Conservation (phyloP, 2,797 vertebrate genomes). For the Chrosomus eos region DNA sequence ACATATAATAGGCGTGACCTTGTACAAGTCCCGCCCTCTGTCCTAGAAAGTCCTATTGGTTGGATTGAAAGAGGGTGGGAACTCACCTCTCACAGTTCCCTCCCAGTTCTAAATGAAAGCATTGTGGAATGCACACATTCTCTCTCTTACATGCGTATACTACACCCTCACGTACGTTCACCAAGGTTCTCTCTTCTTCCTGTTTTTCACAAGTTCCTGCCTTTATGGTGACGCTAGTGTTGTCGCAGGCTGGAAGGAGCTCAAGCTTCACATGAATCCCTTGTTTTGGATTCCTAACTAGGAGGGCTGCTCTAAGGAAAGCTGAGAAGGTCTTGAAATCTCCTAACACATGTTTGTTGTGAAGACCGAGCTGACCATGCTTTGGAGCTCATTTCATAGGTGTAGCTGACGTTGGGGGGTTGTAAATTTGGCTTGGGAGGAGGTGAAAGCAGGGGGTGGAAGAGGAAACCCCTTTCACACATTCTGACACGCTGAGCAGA, state of each 20-base stretch:
- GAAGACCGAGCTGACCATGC: slow-evolving; percentile 28
- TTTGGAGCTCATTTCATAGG: slow-evolving; percentile 25
- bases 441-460: slow-evolving; percentile 53
- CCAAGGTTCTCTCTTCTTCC: slow-evolving; percentile 71
- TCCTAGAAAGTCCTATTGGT: slow-evolving; percentile 65
- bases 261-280: slow-evolving; percentile 33
- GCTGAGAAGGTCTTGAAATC: not conserved
- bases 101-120: slow-evolving; percentile 75
- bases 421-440: slow-evolving; percentile 49
- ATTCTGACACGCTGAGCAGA: slow-evolving; percentile 5
- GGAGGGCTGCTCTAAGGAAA: not conserved
- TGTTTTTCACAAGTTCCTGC: slow-evolving; percentile 63
- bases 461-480: slow-evolving; percentile 48
- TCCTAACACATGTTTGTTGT: slow-evolving; percentile 35
- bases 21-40: slow-evolving; percentile 60
- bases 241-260: slow-evolving; percentile 55
- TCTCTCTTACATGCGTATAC: slow-evolving; percentile 42
- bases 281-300: slow-evolving; percentile 20
- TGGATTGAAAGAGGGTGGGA: slow-evolving; percentile 66
- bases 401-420: slow-evolving; percentile 58
- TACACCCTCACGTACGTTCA: slow-evolving; percentile 61
- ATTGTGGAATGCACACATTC: slow-evolving; percentile 71
- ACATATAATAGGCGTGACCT: slow-evolving; percentile 65
- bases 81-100: slow-evolving; percentile 64
- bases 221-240: slow-evolving; percentile 59